Conservation (phyloP, 2,888 invertebrate genomes). For the Pheosia gnoma region DNA sequence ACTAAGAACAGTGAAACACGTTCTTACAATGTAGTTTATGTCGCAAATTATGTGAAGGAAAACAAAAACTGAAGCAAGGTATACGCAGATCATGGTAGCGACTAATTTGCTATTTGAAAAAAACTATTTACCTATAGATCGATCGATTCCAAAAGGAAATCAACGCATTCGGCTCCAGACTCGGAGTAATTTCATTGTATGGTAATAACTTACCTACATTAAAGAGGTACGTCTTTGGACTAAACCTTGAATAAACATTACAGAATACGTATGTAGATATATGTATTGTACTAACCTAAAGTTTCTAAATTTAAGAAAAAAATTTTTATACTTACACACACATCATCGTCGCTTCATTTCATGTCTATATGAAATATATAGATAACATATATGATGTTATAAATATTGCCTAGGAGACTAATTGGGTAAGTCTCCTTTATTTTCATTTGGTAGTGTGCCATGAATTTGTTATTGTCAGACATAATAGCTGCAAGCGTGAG, state of each 20-base stretch:
- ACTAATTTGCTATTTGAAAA: neutral
- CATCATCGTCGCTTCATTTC: no score
- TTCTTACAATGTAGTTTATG: conserved; percentile 89
- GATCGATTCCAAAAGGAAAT: neutral
- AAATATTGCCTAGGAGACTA: neutral
- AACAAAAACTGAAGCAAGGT: conserved; percentile 49
- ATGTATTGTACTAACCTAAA: no score
- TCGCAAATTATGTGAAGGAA: conserved; percentile 86
- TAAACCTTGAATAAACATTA: neutral
- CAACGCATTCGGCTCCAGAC: neutral
- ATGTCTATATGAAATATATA: no score
- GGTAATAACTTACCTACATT: conserved; percentile 19
- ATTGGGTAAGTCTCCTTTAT: conserved; percentile 22
- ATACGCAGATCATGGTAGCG: conserved; percentile 7
- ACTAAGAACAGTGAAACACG: conserved; percentile 86
- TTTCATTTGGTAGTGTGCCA: conserved; percentile 57
- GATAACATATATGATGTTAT: no score
- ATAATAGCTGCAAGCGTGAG: conserved; percentile 53
- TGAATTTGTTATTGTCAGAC: conserved; percentile 62
- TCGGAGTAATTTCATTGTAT: conserved; percentile 27
- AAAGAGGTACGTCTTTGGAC: neutral
- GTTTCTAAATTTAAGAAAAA: no score
- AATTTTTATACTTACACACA: no score
- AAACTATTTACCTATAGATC: neutral
- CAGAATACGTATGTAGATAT: no score